A percentile compares a stretch with the other conserved stretches of the same genome.
Conservation (phyloP, 2,113 vertebrate species). For the Heterocephalus glaber region DNA sequence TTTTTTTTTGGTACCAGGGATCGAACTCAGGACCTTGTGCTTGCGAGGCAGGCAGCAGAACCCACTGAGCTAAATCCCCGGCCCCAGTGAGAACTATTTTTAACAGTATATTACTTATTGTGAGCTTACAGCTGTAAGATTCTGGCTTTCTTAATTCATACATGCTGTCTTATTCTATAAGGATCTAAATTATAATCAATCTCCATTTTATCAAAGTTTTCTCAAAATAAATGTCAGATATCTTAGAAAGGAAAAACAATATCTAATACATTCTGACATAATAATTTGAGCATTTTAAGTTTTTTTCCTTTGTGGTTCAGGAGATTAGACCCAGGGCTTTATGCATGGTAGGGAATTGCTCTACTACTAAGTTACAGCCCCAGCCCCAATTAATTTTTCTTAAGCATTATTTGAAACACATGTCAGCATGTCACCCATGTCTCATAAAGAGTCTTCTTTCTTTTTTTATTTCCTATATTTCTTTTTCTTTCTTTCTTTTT, state of each 20-base stretch:
- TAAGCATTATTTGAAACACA: background rate
- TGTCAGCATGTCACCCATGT: background rate
- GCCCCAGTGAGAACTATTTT: background rate
- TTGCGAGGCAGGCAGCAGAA: too few relatives aligned
- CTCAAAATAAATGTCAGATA: background rate
- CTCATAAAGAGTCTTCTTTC: background rate
- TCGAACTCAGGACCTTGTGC: too few relatives aligned
- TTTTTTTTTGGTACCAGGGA: too few relatives aligned
- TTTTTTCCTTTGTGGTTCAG: background rate
- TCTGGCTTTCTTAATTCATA: constrained; percentile 21
- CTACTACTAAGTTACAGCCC: background rate
- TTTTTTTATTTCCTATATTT: background rate
- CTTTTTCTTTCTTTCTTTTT: background rate
- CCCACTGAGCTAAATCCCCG: too few relatives aligned
- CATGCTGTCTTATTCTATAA: background rate
- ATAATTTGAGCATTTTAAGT: background rate
- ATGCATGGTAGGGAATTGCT: too few relatives aligned
- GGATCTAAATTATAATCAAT: background rate
- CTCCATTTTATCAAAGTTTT: background rate
- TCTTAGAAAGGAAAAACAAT: background rate
- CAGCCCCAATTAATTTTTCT: background rate
- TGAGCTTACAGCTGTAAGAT: background rate
- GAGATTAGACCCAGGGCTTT: too few relatives aligned
- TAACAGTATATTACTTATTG: background rate
- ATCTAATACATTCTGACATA: background rate